phyloP scores from a whole-genome alignment of 2,113 vertebrate genomes.

The Catharus bicknelli region DNA sequence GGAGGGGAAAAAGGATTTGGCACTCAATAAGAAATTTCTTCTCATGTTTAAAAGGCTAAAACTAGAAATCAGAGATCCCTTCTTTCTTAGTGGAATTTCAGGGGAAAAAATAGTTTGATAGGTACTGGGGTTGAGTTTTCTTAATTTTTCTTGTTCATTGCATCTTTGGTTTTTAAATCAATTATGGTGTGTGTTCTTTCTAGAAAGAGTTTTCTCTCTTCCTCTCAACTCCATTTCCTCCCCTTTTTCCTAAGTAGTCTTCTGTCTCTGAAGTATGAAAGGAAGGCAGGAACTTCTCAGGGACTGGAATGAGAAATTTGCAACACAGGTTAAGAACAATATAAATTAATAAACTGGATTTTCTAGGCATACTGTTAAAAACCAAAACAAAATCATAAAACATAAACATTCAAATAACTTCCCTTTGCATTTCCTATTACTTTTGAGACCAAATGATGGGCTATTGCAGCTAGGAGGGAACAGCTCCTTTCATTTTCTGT shows the following conservation, averaged over 20 bases:
- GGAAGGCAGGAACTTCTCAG: not conserved
- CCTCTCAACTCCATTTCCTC: not conserved
- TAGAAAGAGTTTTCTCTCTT: not conserved
- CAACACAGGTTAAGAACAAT: not conserved
- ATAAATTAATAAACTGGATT: not conserved
- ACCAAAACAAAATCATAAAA: not conserved
- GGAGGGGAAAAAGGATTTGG: not conserved
- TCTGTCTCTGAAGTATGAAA: not conserved
- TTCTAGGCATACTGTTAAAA: not conserved
- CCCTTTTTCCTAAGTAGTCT: not conserved
- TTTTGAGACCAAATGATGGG: not conserved
- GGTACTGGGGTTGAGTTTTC: not conserved
- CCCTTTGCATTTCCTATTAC: not conserved
- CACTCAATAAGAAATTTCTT: not conserved
- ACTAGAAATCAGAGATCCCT: not conserved
- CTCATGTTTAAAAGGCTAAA: not conserved
- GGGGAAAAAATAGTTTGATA: not conserved
- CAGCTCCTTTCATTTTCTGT: not conserved
- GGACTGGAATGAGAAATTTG: not conserved
- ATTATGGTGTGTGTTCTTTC: not conserved
- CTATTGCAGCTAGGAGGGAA: not conserved
- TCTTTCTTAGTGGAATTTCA: not conserved
- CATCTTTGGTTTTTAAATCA: not conserved
- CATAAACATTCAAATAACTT: not conserved
- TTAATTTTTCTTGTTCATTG: not conserved